Base-by-base conservation (phyloP, 2,113 vertebrate genomes). In the Rhineura floridana region DNA sequence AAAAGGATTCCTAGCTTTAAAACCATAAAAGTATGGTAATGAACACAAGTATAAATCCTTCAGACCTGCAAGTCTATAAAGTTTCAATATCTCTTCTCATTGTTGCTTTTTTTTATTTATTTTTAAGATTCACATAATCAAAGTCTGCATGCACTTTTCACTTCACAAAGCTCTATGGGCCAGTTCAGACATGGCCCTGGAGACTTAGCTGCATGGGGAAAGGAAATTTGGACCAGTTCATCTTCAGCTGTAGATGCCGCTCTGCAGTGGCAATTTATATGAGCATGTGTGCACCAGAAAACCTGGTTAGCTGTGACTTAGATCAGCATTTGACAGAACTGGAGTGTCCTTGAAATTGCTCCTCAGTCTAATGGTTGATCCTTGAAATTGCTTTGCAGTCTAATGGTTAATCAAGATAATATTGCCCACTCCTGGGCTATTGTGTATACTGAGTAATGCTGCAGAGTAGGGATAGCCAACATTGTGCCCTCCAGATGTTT, bases 1-100 rank as follows among this genome's bases (percentile, higher is more conserved):
- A 94, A 87, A 92, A 91, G 75, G 39, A 23, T 80, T 87, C 70
- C 63, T 89, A 44, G 48, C 85, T 90, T 88, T 94, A 86, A 94
- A 93, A 85, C 75, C 48, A n/a, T n/a, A n/a, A n/a, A n/a, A n/a
- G 9, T 65, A 88, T 83, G 87, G 62, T 87, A 95, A 94, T 91
- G 72, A 91, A 69, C 50, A 50, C 44, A 94, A 88, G 36, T 87
- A 89, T 89, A 87, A 94, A 89, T 48, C 91, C 48, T 93, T 88
- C 36, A 88, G 92, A 46, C 87, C 92, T 94, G 55, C 63, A 86
- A 85, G 39, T 80, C 81, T 94, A 2, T 93, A 85, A 85, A 81
- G 48, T 83, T 92, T 88, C 6, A 33, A 19, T 69, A 88, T 62
- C 1, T 87, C 67, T 48, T 87, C 19, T 63, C 17, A 1, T 81